A percentile compares a stretch with the other conserved stretches of the same genome.
Evolutionary conservation across 2,113 vertebrate genomes (phyloP).

Genomic region (Actinemys pallida): DNA sequence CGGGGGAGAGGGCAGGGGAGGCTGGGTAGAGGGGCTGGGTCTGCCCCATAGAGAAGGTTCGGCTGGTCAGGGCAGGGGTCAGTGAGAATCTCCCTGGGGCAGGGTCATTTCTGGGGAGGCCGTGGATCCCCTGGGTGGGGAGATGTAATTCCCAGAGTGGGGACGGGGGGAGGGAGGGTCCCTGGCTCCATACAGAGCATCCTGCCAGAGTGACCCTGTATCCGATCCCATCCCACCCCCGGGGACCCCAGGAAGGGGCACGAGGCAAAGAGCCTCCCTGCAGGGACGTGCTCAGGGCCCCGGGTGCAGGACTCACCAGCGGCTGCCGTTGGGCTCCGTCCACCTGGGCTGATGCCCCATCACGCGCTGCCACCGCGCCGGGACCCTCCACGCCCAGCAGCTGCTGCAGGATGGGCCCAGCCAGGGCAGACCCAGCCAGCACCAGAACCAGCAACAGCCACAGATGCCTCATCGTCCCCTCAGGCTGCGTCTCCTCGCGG

Average conservation of each 20-base stretch:
- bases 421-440: not conserved
- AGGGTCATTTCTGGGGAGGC: no score
- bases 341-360: not conserved
- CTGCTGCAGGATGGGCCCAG: not conserved
- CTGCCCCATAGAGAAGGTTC: no score
- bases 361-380: not conserved
- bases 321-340: no score
- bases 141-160: not conserved
- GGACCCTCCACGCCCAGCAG: not conserved
- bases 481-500: fast-evolving
- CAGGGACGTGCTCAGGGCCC: not conserved
- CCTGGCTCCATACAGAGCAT: no score
- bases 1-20: no score
- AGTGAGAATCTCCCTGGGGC: no score
- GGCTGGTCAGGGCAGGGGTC: not conserved
- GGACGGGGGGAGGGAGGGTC: no score
- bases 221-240: not conserved
- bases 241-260: not conserved
- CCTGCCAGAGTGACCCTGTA: not conserved
- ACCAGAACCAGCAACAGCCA: not conserved
- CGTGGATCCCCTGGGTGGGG: no score
- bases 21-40: not conserved
- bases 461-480: not conserved
- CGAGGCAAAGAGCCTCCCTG: not conserved
- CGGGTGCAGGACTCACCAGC: not conserved